Conservation (phyloP, 2,888 invertebrate genomes). For the Cetonia aurata region DNA sequence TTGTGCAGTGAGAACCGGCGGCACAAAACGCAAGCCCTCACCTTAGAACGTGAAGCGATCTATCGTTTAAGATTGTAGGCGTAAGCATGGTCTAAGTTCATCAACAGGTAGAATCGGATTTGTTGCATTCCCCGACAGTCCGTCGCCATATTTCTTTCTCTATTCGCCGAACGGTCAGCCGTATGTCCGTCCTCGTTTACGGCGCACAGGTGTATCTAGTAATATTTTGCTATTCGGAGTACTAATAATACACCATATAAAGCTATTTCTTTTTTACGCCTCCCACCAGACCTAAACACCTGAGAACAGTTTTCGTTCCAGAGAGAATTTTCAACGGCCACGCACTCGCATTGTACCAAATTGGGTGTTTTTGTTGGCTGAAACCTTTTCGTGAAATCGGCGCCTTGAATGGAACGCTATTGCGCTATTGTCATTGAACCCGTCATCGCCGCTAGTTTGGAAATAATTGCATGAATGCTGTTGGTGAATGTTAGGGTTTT, state of each 20-base stretch:
- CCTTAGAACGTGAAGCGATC: conserved; percentile 43
- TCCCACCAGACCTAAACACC: conserved; percentile 61
- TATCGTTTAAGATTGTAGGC: conserved; percentile 40
- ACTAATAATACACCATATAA: conserved; percentile 63
- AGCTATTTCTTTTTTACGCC: conserved; percentile 64
- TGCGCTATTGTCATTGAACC: conserved; percentile 53
- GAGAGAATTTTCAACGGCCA: conserved; percentile 53
- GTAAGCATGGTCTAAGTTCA: conserved; percentile 44
- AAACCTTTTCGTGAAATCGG: conserved; percentile 48
- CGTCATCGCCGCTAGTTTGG: conserved; percentile 47
- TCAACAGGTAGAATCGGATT: conserved; percentile 65
- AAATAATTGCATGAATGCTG: conserved; percentile 17
- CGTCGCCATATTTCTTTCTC: conserved; percentile 63
- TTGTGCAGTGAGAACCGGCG: conserved; percentile 33
- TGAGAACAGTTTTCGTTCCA: conserved; percentile 56
- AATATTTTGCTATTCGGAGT: conserved; percentile 56
- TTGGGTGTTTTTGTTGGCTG: conserved; percentile 21
- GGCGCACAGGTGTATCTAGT: conserved; percentile 60
- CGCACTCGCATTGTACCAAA: conserved; percentile 11
- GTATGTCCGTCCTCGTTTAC: conserved; percentile 49
- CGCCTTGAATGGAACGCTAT: conserved; percentile 51
- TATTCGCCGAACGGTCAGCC: conserved; percentile 51
- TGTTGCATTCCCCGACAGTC: conserved; percentile 66
- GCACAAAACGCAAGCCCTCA: conserved; percentile 20
- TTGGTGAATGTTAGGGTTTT: conserved; percentile 13